Base-by-base conservation (phyloP, 2,113 vertebrate species). In the Ceratotherium simum region DNA sequence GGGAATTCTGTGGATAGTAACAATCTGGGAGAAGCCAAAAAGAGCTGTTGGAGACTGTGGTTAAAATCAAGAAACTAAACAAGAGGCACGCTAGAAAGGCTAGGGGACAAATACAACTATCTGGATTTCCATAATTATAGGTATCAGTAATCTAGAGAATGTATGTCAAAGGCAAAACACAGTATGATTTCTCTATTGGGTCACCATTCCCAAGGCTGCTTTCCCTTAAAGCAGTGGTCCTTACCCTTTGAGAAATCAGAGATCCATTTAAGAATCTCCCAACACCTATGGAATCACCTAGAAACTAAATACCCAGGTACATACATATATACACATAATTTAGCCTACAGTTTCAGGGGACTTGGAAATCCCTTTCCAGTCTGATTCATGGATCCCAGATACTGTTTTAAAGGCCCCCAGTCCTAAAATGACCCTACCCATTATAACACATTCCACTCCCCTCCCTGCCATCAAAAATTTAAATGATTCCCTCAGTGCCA, bases 1-100 rank as follows among this genome's bases (percentile, higher is more conserved):
- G 36, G 31, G 60, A 81, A 84, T 84, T 46, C 46, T 81, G 48
- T 65, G 27, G 23, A 27, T 13, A 33, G 3, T 72, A 92, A 67
- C 1, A 17, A 79, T 27, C 8, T 69, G 48, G 18, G 18, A 95
- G 23, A 91, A 78, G 31, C 31, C 54, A 70, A 65, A 79, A 76
- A 81, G 25, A 36, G 54, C 31, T 78, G 36, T 75, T 64, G 18
- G 42, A 58, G 56, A 81, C 76, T 95, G 51, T 87, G 6, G 27
- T 94, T 82, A 67, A 79, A 91, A 86, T 81, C 12, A 91, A 87
- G 29, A 94, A 67, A 67, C 6, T 17, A 18, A 81, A 95, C 25
- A 87, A 80, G 39, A 51, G 42, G 17, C 51, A 93, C 88, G 80
- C 14, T 76, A 78, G 27, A 78, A 93, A 91, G 29, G 18, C 10